Percentiles rank a stretch among this genome's conserved stretches.
These are phyloP conservation scores for Entomobrya proxima DNA, from an alignment of 2,888 invertebrate genomes.

Conservation along the genomic window DNA sequence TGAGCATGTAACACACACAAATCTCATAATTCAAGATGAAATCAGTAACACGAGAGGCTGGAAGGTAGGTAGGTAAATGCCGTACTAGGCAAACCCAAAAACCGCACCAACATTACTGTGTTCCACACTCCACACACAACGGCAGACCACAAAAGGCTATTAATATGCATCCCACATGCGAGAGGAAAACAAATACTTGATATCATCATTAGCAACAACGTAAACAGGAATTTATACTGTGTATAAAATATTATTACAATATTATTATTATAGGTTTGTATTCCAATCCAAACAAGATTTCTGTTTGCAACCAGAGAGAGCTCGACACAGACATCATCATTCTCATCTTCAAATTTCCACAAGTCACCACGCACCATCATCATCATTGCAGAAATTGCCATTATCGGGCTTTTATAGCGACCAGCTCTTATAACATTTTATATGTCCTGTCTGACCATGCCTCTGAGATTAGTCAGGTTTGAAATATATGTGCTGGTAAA, in stretches of 20 bases:
- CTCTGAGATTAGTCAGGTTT: conserved; percentile 4
- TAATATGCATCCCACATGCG: conserved; percentile 55
- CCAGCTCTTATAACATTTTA: conserved; percentile 25
- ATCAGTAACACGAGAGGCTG: too few relatives aligned
- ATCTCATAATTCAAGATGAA: too few relatives aligned
- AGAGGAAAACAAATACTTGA: conserved; percentile 56
- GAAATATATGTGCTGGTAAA: background rate
- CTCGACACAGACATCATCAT: background rate
- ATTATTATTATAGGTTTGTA: background rate
- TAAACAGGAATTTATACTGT: background rate
- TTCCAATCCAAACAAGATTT: background rate
- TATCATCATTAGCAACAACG: conserved; percentile 7
- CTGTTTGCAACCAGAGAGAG: background rate
- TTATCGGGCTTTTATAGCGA: background rate
- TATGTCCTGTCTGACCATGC: too few relatives aligned
- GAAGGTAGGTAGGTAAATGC: background rate
- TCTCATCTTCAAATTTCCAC: conserved; percentile 52
- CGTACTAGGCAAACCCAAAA: background rate
- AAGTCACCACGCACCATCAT: conserved; percentile 48
- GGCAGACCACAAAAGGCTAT: conserved; percentile 39
- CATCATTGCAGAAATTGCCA: background rate
- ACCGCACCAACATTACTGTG: background rate
- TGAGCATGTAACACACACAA: too few relatives aligned
- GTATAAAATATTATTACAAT: background rate
- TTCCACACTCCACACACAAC: conserved; percentile 21